These are phyloP conservation scores for Alethe diademata DNA, from an alignment of 2,113 vertebrate species.

Conservation along the genomic window DNA sequence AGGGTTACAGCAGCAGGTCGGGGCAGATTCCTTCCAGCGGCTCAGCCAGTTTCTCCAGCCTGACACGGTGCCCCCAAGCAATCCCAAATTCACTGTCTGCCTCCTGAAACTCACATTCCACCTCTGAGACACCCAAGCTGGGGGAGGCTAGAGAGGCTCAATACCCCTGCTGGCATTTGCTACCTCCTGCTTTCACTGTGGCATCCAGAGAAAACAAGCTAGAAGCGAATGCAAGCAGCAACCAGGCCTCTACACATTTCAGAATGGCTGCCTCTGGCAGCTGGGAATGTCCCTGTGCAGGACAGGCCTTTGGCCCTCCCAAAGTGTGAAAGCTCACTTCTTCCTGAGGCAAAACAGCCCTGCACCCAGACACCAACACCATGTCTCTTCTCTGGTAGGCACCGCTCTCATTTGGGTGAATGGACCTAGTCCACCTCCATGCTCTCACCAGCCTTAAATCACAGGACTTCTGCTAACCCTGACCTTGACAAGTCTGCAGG, in stretches of 20 bases:
- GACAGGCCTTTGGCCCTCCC: neutral
- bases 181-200: neutral
- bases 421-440: rapidly evolving
- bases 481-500: neutral
- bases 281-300: neutral
- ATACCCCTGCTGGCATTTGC: neutral
- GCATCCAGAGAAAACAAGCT: neutral
- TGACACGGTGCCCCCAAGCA: neutral
- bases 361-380: rapidly evolving
- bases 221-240: neutral
- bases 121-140: neutral
- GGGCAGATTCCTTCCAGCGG: constrained; percentile 41
- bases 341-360: rapidly evolving
- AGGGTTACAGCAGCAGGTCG: neutral
- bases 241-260: neutral
- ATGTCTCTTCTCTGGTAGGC: rapidly evolving
- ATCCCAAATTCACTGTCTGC: neutral
- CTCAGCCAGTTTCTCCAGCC: constrained; percentile 44
- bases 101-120: neutral
- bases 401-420: rapidly evolving
- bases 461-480: rapidly evolving
- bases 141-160: neutral
- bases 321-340: neutral
- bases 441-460: neutral
- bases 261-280: neutral